Evolutionary conservation across 2,888 invertebrate genomes (phyloP), one percentile per base, ranked within the genome.

Genomic region (Campaea margaritaria): DNA sequence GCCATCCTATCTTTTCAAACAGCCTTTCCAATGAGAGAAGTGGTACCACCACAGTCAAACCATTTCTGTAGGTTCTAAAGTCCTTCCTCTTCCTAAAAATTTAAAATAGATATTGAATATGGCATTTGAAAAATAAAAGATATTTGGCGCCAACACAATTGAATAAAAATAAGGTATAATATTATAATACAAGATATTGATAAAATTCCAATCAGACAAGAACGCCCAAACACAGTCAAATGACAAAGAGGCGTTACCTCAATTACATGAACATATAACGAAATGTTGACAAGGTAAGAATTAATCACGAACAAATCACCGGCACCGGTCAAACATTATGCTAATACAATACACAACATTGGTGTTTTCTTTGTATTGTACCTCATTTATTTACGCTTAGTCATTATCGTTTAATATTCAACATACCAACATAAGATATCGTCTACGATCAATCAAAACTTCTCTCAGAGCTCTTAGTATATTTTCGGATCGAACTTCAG

Each of bases 371-470:
- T 83, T 77, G 74, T 78, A 75, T 69, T 73, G 77, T 79, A 76
- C 74, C 81, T 85, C 84, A 86, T 87, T 86, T 87, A 85, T 89
- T 84, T 82, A 75, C 82, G 87, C 85, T 84, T 76, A 87, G 89
- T 90, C 88, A 90, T 88, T 81, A 76, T 82, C 77, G 77, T 83
- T 85, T 87, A 84, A 84, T 85, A 86, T 85, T 85, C 80, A 79
- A 83, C 82, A 81, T 82, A 82, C 75, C 78, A 77, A 76, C 76
- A 83, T 75, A 72, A 83, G 82, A 82, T 85, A 87, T 83, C 79
- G 78, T 74, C 74, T 76, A 75, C 80, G 69, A 89, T 89, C 87
- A 85, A 89, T 89, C 88, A 89, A 80, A 84, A 72, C 69, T 68
- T 73, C 50, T 73, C 73, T 76, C 73, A 11, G 38, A 45, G 27